Percentiles rank a stretch among this genome's conserved stretches.
Evolutionary conservation across 2,113 vertebrate genomes (phyloP).

Genomic region (Myiagra hebetior): DNA sequence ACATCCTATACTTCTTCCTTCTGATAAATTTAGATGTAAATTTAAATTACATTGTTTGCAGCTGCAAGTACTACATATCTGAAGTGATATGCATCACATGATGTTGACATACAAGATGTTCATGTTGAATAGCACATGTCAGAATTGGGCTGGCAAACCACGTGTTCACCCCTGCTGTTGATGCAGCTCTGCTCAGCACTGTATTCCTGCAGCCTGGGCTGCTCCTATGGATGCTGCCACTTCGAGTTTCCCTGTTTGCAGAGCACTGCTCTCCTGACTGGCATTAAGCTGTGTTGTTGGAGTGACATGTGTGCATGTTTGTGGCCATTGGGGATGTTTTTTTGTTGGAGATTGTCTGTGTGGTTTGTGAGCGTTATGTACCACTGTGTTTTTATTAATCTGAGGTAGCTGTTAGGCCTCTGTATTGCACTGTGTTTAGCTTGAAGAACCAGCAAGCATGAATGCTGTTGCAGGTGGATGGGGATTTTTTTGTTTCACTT

Average conservation of each 20-base stretch:
- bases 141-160: neutral
- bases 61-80: neutral
- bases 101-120: neutral
- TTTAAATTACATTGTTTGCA: neutral
- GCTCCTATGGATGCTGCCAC: neutral
- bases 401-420: neutral
- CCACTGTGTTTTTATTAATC: neutral
- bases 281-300: neutral
- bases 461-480: neutral
- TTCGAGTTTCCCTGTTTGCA: neutral
- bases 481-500: neutral
- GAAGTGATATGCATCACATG: neutral
- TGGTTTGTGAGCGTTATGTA: neutral
- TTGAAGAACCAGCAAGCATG: neutral
- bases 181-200: rapidly evolving
- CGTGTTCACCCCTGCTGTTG: rapidly evolving
- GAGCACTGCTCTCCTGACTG: neutral
- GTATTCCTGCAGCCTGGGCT: neutral
- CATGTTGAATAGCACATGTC: neutral
- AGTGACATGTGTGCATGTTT: neutral
- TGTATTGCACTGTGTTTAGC: neutral
- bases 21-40: neutral
- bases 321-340: neutral
- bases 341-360: neutral
- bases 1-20: neutral